Percentiles rank a stretch among this genome's conserved stretches.
phyloP scores from a whole-genome alignment of 2,113 vertebrate species.

The Synchiropus splendidus region DNA sequence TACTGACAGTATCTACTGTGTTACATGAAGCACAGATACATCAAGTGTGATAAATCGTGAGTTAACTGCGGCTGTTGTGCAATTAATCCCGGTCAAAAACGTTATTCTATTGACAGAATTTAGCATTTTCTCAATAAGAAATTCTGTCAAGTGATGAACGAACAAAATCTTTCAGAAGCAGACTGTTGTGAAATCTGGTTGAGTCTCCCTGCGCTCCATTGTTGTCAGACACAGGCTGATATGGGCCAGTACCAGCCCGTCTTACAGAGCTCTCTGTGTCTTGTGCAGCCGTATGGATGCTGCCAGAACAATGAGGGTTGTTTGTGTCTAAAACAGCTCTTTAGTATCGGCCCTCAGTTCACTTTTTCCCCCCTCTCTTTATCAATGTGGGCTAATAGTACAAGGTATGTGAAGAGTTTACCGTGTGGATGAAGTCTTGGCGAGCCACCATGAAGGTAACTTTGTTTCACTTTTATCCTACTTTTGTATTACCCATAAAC shows the following conservation, averaged over 20 bases:
- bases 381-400: conserved; percentile 28
- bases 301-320: conserved; percentile 53
- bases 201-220: conserved; percentile 32
- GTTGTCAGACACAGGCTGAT: conserved; percentile 39
- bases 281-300: conserved; percentile 47
- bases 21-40: too few species aligned
- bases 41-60: too few species aligned
- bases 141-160: too few species aligned
- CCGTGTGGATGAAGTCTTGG: conserved; percentile 29
- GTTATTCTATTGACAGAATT: too few species aligned
- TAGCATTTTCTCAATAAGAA: too few species aligned
- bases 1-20: too few species aligned
- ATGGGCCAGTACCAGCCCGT: conserved; percentile 58
- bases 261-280: conserved; percentile 52
- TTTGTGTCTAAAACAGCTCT: conserved; percentile 48
- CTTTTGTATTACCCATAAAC: too few species aligned
- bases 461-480: too few species aligned
- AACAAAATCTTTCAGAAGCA: conserved; percentile 27
- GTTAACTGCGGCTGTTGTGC: too few species aligned
- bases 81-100: too few species aligned
- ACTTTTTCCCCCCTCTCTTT: conserved; percentile 41
- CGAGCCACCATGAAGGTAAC: conserved; percentile 53
- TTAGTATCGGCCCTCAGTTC: conserved; percentile 47
- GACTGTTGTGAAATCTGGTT: conserved; percentile 20
- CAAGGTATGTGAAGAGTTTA: background rate